These are phyloP conservation scores for Eubasilissa splendida DNA, from an alignment of 2,888 invertebrate genomes.

Conservation along the genomic window DNA sequence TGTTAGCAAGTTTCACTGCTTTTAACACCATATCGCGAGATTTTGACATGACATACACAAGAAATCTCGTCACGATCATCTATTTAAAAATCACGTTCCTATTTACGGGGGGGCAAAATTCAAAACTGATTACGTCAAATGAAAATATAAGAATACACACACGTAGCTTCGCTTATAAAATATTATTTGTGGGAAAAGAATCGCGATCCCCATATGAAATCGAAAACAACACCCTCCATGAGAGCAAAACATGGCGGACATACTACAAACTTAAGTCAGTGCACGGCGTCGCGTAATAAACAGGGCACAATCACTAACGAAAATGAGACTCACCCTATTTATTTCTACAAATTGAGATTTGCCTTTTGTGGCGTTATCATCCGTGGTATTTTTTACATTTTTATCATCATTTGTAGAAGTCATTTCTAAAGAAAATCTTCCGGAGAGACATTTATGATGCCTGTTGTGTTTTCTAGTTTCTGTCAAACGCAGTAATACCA, in stretches of 20 bases:
- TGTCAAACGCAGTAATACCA: constrained; percentile 70
- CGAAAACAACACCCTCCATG: constrained; percentile 67
- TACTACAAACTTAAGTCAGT: constrained; percentile 49
- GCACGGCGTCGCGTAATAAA: constrained; percentile 58
- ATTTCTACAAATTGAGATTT: constrained; percentile 71
- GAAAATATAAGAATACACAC: not conserved
- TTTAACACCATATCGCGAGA: constrained; percentile 10
- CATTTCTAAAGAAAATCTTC: constrained; percentile 74
- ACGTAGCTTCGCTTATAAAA: not conserved
- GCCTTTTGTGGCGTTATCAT: constrained; percentile 67
- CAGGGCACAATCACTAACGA: constrained; percentile 65
- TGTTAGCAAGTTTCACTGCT: constrained; percentile 10
- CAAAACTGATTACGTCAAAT: constrained; percentile 1
- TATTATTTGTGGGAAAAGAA: constrained; percentile 11
- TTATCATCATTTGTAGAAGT: constrained; percentile 74
- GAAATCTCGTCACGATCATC: constrained; percentile 26
- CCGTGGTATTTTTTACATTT: constrained; percentile 72
- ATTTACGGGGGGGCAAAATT: not conserved
- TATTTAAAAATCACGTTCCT: not conserved
- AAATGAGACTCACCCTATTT: constrained; percentile 69
- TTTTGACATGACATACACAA: constrained; percentile 40
- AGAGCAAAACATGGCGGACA: constrained; percentile 72
- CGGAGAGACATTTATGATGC: constrained; percentile 74
- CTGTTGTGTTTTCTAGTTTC: constrained; percentile 67
- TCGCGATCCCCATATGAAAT: constrained; percentile 60